Evolutionary conservation across 2,888 invertebrate genomes (phyloP).

Genomic region (Blomia tropicalis): DNA sequence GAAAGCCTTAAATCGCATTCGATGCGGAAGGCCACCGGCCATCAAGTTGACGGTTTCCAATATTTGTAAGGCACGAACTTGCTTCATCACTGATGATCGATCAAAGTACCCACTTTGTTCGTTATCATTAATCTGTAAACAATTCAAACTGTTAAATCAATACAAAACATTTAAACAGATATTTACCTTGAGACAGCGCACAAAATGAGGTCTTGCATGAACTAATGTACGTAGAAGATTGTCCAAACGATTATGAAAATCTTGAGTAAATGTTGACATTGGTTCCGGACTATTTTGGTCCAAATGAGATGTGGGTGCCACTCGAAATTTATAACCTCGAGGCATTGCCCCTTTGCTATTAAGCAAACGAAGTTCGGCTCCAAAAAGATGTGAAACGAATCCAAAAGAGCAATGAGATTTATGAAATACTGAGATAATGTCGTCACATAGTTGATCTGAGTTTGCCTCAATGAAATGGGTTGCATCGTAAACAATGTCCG

Average conservation of each 20-base stretch:
- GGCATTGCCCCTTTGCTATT: slow-evolving; percentile 50
- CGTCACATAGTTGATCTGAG: slow-evolving; percentile 61
- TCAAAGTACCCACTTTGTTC: slow-evolving; percentile 71
- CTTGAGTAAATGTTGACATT: slow-evolving; percentile 60
- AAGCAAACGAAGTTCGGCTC: slow-evolving; percentile 68
- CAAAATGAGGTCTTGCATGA: slow-evolving; percentile 83
- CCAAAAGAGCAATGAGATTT: slow-evolving; percentile 84
- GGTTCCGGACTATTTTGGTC: slow-evolving; percentile 52
- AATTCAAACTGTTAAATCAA: slow-evolving; percentile 1
- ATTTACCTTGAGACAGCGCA: slow-evolving; percentile 59
- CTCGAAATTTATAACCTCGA: slow-evolving; percentile 62
- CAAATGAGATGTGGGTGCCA: slow-evolving; percentile 72
- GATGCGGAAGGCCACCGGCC: slow-evolving; percentile 84
- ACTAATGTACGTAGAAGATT: slow-evolving; percentile 76
- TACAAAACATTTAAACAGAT: slow-evolving; percentile 11
- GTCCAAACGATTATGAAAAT: slow-evolving; percentile 83
- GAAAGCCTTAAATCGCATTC: slow-evolving; percentile 85
- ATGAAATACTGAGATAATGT: slow-evolving; percentile 77
- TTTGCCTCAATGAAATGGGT: slow-evolving; percentile 77
- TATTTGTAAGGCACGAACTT: slow-evolving; percentile 75
- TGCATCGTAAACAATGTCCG: slow-evolving; percentile 70
- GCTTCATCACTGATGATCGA: slow-evolving; percentile 61
- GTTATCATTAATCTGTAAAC: slow-evolving; percentile 50
- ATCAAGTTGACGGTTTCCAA: slow-evolving; percentile 84
- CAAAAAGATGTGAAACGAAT: slow-evolving; percentile 90